Percentiles rank a stretch among this genome's conserved stretches.
phyloP scores from a whole-genome alignment of 2,888 invertebrate species.

The Uropetala carovei region DNA sequence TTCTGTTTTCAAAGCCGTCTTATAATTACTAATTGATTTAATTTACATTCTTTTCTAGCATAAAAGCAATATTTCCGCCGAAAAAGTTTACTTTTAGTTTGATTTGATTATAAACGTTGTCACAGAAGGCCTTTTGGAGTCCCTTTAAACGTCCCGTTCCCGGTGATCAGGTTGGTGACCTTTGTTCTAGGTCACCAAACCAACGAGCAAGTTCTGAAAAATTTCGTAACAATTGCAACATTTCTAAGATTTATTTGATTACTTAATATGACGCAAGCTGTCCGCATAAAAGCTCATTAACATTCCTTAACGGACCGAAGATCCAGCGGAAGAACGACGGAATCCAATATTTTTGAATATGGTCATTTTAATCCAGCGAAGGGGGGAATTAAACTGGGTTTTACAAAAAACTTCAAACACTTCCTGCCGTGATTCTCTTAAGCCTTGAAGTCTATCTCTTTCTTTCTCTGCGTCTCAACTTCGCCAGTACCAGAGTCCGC shows the following conservation, averaged over 20 bases:
- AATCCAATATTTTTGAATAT: neutral
- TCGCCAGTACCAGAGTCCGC: neutral
- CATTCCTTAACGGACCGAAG: neutral
- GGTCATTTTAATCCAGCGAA: neutral
- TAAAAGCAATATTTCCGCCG: too few species aligned
- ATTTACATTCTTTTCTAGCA: too few species aligned
- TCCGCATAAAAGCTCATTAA: neutral
- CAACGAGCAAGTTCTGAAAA: neutral
- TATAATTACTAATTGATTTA: too few species aligned
- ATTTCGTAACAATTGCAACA: neutral
- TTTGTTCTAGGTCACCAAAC: neutral
- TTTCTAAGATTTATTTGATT: neutral
- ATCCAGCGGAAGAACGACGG: neutral
- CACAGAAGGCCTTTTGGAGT: too few species aligned
- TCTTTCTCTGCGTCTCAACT: neutral
- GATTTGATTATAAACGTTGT: too few species aligned
- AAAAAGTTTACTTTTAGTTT: too few species aligned
- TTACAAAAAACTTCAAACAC: neutral
- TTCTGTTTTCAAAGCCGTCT: too few species aligned
- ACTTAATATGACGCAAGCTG: neutral
- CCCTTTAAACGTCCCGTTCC: too few species aligned
- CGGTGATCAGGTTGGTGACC: neutral
- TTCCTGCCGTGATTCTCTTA: conserved; percentile 22
- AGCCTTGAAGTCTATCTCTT: neutral
- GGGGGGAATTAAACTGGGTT: neutral